Evolutionary conservation across 2,888 invertebrate species (phyloP).

Genomic region (Troilus luridus): DNA sequence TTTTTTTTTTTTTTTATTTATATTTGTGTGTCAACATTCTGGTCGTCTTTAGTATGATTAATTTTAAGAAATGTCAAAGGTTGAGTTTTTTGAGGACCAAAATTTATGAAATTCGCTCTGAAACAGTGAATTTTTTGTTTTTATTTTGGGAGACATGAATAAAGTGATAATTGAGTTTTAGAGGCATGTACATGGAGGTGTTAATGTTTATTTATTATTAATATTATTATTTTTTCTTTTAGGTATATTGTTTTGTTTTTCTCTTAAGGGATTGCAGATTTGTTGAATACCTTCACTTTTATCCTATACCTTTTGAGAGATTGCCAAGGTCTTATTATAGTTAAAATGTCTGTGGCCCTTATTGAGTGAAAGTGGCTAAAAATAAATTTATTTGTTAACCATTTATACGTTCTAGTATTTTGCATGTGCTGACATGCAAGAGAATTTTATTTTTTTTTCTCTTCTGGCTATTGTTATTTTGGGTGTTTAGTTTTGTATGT

Average conservation of each 20-base stretch:
- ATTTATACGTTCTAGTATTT: neutral
- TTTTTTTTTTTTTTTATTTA: neutral
- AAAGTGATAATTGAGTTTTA: neutral
- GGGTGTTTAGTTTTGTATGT: neutral
- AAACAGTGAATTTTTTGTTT: constrained; percentile 35
- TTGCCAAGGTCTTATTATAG: constrained; percentile 48
- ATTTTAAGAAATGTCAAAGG: neutral
- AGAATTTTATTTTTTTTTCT: neutral
- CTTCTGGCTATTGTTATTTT: neutral
- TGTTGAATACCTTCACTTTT: constrained; percentile 37
- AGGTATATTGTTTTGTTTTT: constrained; percentile 3
- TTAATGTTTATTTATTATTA: neutral
- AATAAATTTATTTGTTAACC: constrained; percentile 25
- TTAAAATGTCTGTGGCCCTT: constrained; percentile 36
- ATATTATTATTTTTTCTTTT: neutral
- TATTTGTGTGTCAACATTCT: constrained; percentile 10
- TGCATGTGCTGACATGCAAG: neutral
- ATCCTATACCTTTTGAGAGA: constrained; percentile 44
- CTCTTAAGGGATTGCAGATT: neutral
- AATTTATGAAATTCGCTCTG: neutral
- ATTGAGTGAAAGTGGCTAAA: constrained; percentile 40
- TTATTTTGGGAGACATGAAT: neutral
- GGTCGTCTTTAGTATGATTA: neutral
- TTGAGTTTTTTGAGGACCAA: neutral
- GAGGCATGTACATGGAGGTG: neutral